Conservation (phyloP, 2,888 invertebrate species). For the Subacronicta megacephala region DNA sequence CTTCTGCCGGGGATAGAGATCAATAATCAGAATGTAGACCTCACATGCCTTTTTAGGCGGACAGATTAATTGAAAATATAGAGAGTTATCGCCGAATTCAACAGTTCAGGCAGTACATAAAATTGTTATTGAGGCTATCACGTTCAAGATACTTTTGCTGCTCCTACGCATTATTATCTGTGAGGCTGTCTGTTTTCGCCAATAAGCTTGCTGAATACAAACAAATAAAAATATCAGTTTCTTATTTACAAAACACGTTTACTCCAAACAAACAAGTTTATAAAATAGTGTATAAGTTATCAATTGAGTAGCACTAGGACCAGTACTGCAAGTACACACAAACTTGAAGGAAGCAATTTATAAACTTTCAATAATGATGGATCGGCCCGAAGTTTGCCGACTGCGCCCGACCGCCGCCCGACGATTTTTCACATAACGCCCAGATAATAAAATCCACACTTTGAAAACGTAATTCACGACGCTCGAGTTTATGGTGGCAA, state of each 20-base stretch:
- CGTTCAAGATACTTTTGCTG: no score
- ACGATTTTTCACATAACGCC: slow-evolving; percentile 76
- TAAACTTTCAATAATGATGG: slow-evolving; percentile 87
- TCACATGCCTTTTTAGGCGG: no score
- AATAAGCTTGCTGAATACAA: no score
- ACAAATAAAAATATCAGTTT: background rate
- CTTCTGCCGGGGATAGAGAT: no score
- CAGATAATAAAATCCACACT: slow-evolving; percentile 86
- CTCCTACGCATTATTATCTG: no score
- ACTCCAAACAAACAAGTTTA: slow-evolving; percentile 26
- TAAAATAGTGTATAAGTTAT: slow-evolving; percentile 47
- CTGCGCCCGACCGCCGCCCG: slow-evolving; percentile 56
- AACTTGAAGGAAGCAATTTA: slow-evolving; percentile 83
- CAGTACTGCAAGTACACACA: slow-evolving; percentile 60
- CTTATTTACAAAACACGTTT: slow-evolving; percentile 14
- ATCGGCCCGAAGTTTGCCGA: slow-evolving; percentile 69
- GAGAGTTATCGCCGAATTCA: no score
- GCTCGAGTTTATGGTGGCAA: slow-evolving; percentile 82
- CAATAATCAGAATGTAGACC: no score
- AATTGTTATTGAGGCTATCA: no score
- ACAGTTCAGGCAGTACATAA: no score
- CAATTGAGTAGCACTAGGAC: slow-evolving; percentile 55
- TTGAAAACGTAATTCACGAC: slow-evolving; percentile 82
- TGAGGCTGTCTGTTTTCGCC: no score
- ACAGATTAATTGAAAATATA: no score